phyloP scores from a whole-genome alignment of 64 coral and sea anemone species.

The Actinia tenebrosa region DNA sequence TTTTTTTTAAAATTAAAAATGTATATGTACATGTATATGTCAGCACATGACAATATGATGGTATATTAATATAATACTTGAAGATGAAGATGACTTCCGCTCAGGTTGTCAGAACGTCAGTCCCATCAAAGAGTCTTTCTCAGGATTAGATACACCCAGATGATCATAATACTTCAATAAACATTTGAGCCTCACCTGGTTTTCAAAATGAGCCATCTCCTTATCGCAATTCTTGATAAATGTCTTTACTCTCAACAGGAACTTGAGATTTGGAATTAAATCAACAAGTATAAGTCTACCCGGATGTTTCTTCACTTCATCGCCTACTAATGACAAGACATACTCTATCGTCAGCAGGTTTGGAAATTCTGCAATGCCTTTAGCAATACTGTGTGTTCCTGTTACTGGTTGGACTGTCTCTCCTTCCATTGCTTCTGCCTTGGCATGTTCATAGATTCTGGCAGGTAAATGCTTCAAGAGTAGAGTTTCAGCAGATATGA shows the following conservation, averaged over 20 bases:
- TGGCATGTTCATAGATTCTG: not conserved
- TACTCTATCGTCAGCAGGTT: slow-evolving; percentile 61
- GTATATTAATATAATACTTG: too few relatives aligned
- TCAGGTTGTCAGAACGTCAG: too few relatives aligned
- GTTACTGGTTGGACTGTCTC: slow-evolving; percentile 25
- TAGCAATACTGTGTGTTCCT: slow-evolving; percentile 55
- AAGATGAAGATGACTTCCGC: too few relatives aligned
- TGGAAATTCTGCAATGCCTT: slow-evolving; percentile 45
- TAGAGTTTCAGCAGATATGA: slow-evolving; percentile 88
- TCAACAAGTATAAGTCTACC: slow-evolving; percentile 66
- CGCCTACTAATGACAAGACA: slow-evolving; percentile 57
- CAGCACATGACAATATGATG: too few relatives aligned
- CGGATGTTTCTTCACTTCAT: slow-evolving; percentile 62
- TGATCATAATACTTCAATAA: too few relatives aligned
- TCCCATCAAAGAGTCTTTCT: too few relatives aligned
- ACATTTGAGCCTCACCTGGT: slow-evolving; percentile 27
- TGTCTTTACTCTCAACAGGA: slow-evolving; percentile 67
- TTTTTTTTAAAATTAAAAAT: too few relatives aligned
- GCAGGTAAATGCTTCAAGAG: slow-evolving; percentile 71
- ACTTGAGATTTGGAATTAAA: slow-evolving; percentile 79
- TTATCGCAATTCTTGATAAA: slow-evolving; percentile 92
- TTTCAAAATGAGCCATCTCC: slow-evolving; percentile 84
- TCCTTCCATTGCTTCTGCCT: slow-evolving; percentile 4
- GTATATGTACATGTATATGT: too few relatives aligned
- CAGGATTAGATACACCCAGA: too few relatives aligned